These are phyloP conservation scores for Nomada lathburiana DNA, from an alignment of 2,888 invertebrate species.

Conservation along the genomic window DNA sequence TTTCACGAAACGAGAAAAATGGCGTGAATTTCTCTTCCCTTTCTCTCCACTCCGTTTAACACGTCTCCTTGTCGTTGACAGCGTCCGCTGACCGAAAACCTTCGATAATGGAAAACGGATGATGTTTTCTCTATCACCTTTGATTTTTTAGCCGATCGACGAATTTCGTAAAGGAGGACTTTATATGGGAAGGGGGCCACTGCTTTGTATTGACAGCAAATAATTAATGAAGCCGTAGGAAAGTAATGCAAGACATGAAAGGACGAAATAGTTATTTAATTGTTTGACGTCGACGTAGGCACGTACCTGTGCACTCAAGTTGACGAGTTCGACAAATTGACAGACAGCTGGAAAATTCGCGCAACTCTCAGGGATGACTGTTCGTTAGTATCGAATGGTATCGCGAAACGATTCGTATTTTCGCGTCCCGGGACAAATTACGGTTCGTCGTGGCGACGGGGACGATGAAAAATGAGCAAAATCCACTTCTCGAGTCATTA, in stretches of 20 bases:
- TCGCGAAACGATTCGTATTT: slow-evolving; percentile 11
- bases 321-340: too few species aligned
- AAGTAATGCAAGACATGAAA: too few species aligned
- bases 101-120: slow-evolving; percentile 51
- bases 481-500: slow-evolving; percentile 65
- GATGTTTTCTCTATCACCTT: neutral
- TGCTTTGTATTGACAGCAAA: too few species aligned
- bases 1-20: slow-evolving; percentile 82
- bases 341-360: too few species aligned
- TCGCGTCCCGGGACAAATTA: slow-evolving; percentile 49
- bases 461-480: slow-evolving; percentile 73
- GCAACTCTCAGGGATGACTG: too few species aligned
- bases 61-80: slow-evolving; percentile 68
- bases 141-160: neutral
- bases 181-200: too few species aligned
- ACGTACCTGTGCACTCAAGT: too few species aligned
- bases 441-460: slow-evolving; percentile 56
- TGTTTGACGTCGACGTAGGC: too few species aligned
- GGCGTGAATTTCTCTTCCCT: slow-evolving; percentile 77
- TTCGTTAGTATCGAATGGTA: neutral
- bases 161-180: too few species aligned
- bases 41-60: slow-evolving; percentile 57
- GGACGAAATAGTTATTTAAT: neutral
- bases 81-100: slow-evolving; percentile 55
- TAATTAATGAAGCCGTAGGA: too few species aligned